Evolutionary conservation across 2,888 invertebrate genomes (phyloP).

Genomic region (Margaritifera margaritifera): DNA sequence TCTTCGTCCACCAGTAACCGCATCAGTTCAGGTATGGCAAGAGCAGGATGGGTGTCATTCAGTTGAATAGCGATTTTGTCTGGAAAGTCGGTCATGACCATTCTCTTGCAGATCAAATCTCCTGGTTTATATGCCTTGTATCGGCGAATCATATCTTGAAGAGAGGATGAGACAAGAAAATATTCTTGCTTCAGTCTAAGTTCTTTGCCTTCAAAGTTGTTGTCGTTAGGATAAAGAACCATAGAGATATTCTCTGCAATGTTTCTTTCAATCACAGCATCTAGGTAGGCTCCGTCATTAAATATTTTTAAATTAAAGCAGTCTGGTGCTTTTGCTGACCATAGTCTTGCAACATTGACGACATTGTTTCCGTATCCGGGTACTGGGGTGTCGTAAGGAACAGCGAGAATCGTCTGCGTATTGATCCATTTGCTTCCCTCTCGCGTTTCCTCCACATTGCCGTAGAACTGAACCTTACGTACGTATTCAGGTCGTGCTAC

Average conservation of each 20-base stretch:
- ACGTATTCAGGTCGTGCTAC: conserved; percentile 98
- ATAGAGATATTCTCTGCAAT: conserved; percentile 97
- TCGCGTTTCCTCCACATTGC: conserved; percentile 89
- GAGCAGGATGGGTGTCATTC: conserved; percentile 97
- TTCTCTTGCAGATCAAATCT: conserved; percentile 74
- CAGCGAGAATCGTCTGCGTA: conserved; percentile 93
- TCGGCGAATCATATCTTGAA: conserved; percentile 94
- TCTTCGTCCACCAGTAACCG: conserved; percentile 93
- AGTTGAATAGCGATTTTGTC: conserved; percentile 95
- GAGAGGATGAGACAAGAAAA: conserved; percentile 97
- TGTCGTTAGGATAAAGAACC: conserved; percentile 98
- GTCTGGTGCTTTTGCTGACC: conserved; percentile 96
- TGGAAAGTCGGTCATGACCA: conserved; percentile 88
- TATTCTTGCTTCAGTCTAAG: conserved; percentile 98
- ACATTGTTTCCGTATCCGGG: conserved; percentile 99
- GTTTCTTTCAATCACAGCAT: conserved; percentile 97
- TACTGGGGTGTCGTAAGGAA: conserved; percentile 98
- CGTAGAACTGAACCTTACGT: conserved; percentile 96
- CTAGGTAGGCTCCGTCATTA: conserved; percentile 97
- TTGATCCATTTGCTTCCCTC: conserved; percentile 94
- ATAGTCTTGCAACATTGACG: conserved; percentile 95
- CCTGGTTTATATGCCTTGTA: conserved; percentile 95
- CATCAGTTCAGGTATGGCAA: conserved; percentile 96
- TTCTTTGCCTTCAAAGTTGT: conserved; percentile 98
- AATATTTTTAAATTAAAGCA: conserved; percentile 97